Percentiles rank a stretch among this genome's conserved stretches.
Evolutionary conservation across 2,888 invertebrate genomes (phyloP).

Genomic region (Thecocarcelia acutangulata): DNA sequence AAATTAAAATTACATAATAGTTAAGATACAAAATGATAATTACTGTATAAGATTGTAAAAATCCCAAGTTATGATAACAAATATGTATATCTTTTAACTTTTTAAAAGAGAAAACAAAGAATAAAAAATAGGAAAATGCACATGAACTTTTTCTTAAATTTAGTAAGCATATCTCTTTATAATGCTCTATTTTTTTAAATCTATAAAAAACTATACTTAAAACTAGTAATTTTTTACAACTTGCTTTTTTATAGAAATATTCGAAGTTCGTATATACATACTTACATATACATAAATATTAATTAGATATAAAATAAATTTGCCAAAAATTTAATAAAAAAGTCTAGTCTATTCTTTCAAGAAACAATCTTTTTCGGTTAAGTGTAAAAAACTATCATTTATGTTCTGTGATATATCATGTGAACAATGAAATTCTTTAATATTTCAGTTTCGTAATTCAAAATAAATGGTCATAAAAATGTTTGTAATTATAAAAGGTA

Average conservation of each 20-base stretch:
- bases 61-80: conserved; percentile 9
- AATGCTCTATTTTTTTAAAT: conserved; percentile 67
- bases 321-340: conserved; percentile 46
- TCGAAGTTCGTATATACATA: conserved; percentile 33
- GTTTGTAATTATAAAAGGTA: conserved; percentile 47
- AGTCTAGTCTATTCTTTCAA: conserved; percentile 15
- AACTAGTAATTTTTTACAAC: conserved; percentile 61
- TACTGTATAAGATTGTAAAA: conserved; percentile 39
- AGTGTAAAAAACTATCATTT: conserved; percentile 73
- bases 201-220: conserved; percentile 13
- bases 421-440: conserved; percentile 58
- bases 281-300: conserved; percentile 49
- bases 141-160: conserved; percentile 56
- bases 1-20: conserved; percentile 43
- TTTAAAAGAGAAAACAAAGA: conserved; percentile 32
- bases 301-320: conserved; percentile 53
- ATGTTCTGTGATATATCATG: conserved; percentile 78
- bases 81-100: conserved; percentile 49
- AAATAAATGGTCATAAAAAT: conserved; percentile 44
- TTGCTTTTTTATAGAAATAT: conserved; percentile 66
- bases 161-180: conserved; percentile 66
- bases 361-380: conserved; percentile 32
- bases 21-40: conserved; percentile 16
- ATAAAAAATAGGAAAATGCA: conserved; percentile 42
- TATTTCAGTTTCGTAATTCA: conserved; percentile 66